These are phyloP conservation scores for Macrobrachium rosenbergii DNA, from an alignment of 1,140 invertebrate species.

Conservation along the genomic window DNA sequence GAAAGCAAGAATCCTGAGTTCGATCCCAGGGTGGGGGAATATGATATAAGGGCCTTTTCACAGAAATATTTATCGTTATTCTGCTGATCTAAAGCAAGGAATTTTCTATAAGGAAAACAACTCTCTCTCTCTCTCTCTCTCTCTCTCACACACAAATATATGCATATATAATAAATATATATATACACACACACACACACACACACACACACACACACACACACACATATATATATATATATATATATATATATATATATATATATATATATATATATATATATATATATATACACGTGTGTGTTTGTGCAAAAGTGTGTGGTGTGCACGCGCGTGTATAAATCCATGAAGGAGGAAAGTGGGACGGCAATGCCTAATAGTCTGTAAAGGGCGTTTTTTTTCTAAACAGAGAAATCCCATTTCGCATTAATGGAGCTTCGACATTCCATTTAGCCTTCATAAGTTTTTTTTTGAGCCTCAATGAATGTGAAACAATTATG, in stretches of 20 bases:
- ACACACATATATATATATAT: neutral
- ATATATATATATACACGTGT: neutral
- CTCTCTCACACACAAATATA: neutral
- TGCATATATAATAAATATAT: neutral
- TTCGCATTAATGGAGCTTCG: no score
- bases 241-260: neutral
- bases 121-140: no score
- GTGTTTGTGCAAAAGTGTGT: no score
- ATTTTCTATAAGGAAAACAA: neutral
- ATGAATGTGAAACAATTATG: no score
- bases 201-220: no score
- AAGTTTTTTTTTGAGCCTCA: no score
- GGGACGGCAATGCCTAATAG: neutral
- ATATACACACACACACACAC: neutral
- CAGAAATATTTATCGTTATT: neutral
- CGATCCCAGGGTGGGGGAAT: neutral
- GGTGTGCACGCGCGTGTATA: no score
- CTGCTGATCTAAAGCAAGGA: neutral
- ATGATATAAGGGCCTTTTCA: neutral
- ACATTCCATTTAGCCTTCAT: no score
- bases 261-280: constrained; percentile 15
- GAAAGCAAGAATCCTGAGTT: no score
- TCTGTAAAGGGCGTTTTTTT: neutral
- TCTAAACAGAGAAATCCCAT: neutral
- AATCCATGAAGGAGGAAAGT: neutral